Evolutionary conservation across 2,888 invertebrate genomes (phyloP), one percentile per base, ranked within the genome.

Genomic region (Diogma glabrata): DNA sequence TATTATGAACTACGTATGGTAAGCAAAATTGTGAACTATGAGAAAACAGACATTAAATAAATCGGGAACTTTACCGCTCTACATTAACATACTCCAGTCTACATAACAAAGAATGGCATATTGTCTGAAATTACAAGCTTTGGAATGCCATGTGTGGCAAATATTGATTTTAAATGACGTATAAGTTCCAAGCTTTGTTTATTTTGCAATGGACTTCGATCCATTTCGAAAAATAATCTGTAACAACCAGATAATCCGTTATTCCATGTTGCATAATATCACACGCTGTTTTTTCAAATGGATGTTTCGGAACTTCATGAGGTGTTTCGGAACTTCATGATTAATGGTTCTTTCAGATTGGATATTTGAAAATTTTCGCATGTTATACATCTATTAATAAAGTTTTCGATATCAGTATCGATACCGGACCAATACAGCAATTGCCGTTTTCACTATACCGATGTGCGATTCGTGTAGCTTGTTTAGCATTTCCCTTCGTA

Each of bases 201-300:
- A n/a, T 33, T 40, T 4, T 23, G 10, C 4, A 55, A 30, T 0
- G 7, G 8, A 55, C 30, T 45, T 57, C 56, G 6, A 55, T 19
- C 30, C 23, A 57, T 49, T 55, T 54, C 2, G 54, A 47, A 49
- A 9, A 54, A 36, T n/a, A 9, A 50, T 38, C 19, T 47, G 20
- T 45, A 49, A 50, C 19, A 36, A 12, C 40, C n/a, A n/a, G n/a
- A n/a, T n/a, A n/a, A n/a, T n/a, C n/a, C n/a, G n/a, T n/a, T n/a
- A n/a, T n/a, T n/a, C n/a, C n/a, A n/a, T n/a, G n/a, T n/a, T n/a
- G n/a, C n/a, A n/a, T n/a, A n/a, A n/a, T n/a, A n/a, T n/a, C n/a
- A n/a, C n/a, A n/a, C n/a, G n/a, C n/a, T n/a, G n/a, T n/a, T n/a
- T n/a, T n/a, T n/a, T n/a, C n/a, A n/a, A n/a, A n/a, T n/a, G n/a